Percentiles rank a stretch among this genome's conserved stretches.
Conservation (phyloP, 2,888 invertebrate genomes). For the Microdon myrmicae region DNA sequence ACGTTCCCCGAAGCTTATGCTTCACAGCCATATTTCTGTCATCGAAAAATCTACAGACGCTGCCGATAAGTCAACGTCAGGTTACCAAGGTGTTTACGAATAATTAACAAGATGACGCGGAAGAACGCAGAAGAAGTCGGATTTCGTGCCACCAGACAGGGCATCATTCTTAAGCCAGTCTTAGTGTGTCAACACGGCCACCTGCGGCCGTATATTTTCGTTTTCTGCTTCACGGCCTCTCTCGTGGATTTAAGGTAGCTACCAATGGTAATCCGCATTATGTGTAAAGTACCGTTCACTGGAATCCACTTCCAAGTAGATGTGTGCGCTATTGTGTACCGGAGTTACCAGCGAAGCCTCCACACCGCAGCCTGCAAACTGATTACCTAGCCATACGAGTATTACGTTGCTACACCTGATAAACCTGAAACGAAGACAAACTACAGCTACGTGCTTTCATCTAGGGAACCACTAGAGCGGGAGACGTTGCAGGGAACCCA, state of each 20-base stretch:
- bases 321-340: constrained; percentile 27
- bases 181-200: constrained; percentile 23
- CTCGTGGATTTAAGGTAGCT: no score
- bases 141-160: constrained; percentile 18
- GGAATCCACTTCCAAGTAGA: background rate
- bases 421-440: constrained; percentile 29
- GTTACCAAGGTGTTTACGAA: constrained; percentile 35
- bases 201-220: constrained; percentile 21
- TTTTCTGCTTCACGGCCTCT: constrained; percentile 6
- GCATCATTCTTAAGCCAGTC: constrained; percentile 18
- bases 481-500: background rate
- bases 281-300: constrained; percentile 25
- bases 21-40: no score
- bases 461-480: constrained; percentile 10
- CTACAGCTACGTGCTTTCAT: no score
- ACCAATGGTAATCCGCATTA: constrained; percentile 1
- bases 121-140: background rate
- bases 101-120: constrained; percentile 13
- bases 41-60: no score
- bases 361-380: constrained; percentile 19
- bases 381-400: constrained; percentile 11
- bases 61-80: no score
- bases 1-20: no score
- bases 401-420: constrained; percentile 17
- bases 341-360: constrained; percentile 2